Evolutionary conservation across 2,888 invertebrate species (phyloP).

Genomic region (Muschampia plurimacula): DNA sequence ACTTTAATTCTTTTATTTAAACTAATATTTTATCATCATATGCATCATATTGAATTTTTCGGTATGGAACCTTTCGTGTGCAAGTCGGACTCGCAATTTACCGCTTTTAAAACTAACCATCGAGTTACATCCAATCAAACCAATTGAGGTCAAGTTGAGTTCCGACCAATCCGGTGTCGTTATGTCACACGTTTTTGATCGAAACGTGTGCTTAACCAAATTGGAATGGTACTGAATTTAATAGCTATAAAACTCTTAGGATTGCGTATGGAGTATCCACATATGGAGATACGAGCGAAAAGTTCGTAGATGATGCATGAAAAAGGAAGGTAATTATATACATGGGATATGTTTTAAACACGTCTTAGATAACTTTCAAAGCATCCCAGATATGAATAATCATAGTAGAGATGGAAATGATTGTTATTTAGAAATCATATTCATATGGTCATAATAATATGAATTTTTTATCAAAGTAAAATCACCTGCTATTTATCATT

Average conservation of each 20-base stretch:
- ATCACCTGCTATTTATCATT: too few species aligned
- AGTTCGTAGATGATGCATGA: neutral
- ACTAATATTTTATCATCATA: too few species aligned
- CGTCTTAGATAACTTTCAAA: too few species aligned
- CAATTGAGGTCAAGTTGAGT: constrained; percentile 19
- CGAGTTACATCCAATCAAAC: constrained; percentile 24
- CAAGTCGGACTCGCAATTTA: neutral
- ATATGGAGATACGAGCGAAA: neutral
- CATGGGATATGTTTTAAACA: too few species aligned
- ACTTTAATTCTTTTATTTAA: too few species aligned
- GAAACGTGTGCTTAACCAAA: constrained; percentile 48
- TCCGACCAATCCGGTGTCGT: constrained; percentile 19
- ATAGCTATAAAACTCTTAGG: constrained; percentile 45
- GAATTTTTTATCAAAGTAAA: too few species aligned
- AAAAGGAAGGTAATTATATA: too few species aligned
- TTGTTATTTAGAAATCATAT: too few species aligned
- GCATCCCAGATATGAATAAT: too few species aligned
- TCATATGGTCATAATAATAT: too few species aligned
- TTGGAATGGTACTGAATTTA: constrained; percentile 46
- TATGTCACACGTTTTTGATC: constrained; percentile 46
- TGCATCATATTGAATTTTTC: too few species aligned
- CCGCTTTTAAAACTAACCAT: neutral
- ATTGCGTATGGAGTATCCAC: constrained; percentile 6
- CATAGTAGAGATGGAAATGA: too few species aligned
- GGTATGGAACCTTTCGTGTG: neutral